A percentile compares a stretch with the other conserved stretches of the same genome.
These are phyloP conservation scores for Oryctolagus cuniculus DNA, from an alignment of 2,113 vertebrate species.

Conservation along the genomic window DNA sequence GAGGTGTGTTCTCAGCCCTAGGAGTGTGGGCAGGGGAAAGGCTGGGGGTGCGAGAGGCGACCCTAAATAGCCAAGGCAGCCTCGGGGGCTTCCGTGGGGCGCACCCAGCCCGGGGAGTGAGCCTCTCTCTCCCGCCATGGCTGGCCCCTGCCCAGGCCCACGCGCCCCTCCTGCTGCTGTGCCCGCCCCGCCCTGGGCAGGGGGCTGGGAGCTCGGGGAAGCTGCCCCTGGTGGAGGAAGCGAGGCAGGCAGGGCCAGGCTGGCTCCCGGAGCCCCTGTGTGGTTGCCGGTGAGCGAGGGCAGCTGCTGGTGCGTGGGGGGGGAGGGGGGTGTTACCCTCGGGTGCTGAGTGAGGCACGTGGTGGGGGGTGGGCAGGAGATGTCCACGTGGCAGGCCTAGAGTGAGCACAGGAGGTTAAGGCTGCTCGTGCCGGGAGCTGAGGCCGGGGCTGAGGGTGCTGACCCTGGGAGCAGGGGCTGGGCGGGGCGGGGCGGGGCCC, in stretches of 20 bases:
- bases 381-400: too few species aligned
- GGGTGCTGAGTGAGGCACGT: too few species aligned
- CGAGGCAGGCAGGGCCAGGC: neutral
- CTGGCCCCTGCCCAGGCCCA: neutral
- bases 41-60: neutral
- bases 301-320: neutral
- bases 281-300: neutral
- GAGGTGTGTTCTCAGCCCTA: neutral
- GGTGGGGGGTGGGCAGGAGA: too few species aligned
- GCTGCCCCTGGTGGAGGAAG: neutral
- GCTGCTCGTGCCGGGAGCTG: neutral
- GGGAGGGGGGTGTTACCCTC: too few species aligned
- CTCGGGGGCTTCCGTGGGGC: accelerated
- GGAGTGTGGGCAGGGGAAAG: neutral
- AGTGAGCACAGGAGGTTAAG: neutral
- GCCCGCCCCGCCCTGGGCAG: neutral
- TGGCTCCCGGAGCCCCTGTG: neutral
- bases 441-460: neutral
- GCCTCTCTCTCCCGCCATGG: neutral
- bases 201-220: neutral
- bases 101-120: too few species aligned
- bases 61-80: neutral
- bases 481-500: too few species aligned
- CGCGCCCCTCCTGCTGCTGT: too few species aligned
- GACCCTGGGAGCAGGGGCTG: neutral